Evolutionary conservation across 2,113 vertebrate species (phyloP), one percentile per base, ranked within the genome.

Genomic region (Sinocyclocheilus anshuiensis): DNA sequence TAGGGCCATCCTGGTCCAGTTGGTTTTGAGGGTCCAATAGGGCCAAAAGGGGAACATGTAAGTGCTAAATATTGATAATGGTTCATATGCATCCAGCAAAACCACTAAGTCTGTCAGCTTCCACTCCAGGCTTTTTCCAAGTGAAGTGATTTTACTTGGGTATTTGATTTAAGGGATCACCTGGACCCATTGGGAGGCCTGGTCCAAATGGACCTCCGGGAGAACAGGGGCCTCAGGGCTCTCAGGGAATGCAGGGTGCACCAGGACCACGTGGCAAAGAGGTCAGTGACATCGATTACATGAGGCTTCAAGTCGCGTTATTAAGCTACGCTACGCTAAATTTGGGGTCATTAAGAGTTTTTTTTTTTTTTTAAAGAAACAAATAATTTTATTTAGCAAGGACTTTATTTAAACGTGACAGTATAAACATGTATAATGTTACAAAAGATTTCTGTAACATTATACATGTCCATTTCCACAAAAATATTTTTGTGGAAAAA

Each of bases 261-360:
- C 87, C 85, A 0, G 96, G 96, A 63, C 89, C 87, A 42, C 88
- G 50, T 48, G 96, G 96, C 1, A 93, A 94, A 90, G 92, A 96
- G 96, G 96, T 96, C 85, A 90, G 86, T 42, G 95, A 96, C 86
- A 88, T 83, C 48, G 45, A 78, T 20, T 20, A 42, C 8, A 8
- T 39, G 29, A 50, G 39, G 12, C 24, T 77, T 26, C 45, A 67
- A 53, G 50, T 22, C 39, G 2, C 12, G 2, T 50, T 50, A 50
- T 50, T 4, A 4, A 13, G 11, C 45, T 12, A 12, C 10, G 3
- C 11, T 48, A 48, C 10, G 45, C 45, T 48, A 12, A 11, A 48
- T 48, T 48, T 48, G 45, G 9, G 11, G 45, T 48, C 45, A 48
- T 48, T 48, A 48, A 12, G 45, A 48, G 48, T 53, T 53, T 53